phyloP scores from a whole-genome alignment of 1,140 invertebrate genomes.

The Lepidostoma basale region DNA sequence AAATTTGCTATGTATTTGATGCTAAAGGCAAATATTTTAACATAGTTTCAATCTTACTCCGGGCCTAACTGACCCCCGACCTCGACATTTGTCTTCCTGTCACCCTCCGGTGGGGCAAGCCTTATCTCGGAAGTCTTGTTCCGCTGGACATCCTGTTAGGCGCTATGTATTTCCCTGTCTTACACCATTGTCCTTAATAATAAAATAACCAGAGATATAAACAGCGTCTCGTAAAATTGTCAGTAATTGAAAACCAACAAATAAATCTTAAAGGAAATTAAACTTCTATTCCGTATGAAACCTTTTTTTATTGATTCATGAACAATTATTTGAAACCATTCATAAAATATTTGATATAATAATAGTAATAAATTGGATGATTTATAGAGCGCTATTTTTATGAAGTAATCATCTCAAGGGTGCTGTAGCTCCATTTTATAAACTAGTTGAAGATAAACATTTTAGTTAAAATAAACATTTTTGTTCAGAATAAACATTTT shows the following conservation, averaged over 20 bases:
- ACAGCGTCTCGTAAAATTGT: background rate
- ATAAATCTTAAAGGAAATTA: background rate
- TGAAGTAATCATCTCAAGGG: too few species aligned
- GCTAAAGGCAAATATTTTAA: too few species aligned
- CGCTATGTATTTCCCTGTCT: background rate
- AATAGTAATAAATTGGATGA: too few species aligned
- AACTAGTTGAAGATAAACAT: too few species aligned
- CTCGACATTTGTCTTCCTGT: slow-evolving; percentile 9
- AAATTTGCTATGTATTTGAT: too few species aligned
- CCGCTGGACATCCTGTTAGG: background rate
- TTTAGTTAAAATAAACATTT: too few species aligned
- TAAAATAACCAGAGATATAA: background rate
- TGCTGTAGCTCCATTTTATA: too few species aligned
- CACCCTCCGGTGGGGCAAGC: background rate
- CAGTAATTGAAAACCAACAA: background rate
- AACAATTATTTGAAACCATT: background rate
- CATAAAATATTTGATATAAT: background rate
- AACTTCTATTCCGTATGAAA: background rate
- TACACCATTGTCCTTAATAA: background rate
- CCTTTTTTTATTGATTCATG: background rate
- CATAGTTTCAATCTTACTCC: too few species aligned
- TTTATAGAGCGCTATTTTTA: too few species aligned
- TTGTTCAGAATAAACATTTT: too few species aligned
- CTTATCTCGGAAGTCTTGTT: slow-evolving; percentile 11
- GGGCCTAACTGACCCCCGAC: too few species aligned